Conservation (phyloP, 2,113 vertebrate species). For the Cardinalis cardinalis region DNA sequence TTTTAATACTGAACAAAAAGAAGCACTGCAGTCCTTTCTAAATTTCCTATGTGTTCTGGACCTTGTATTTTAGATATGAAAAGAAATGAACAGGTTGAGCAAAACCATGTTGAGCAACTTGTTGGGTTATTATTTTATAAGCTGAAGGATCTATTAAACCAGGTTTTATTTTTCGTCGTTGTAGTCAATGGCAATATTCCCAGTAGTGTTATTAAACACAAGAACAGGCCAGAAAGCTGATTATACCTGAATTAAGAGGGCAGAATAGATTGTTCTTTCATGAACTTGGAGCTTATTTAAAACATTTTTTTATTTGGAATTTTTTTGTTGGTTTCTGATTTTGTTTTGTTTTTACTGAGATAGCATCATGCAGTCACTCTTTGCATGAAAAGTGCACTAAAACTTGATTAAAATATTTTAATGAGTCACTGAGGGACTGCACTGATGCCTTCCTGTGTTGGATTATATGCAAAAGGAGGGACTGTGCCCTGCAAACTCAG, state of each 20-base stretch:
- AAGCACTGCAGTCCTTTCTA: background rate
- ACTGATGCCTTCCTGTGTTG: background rate
- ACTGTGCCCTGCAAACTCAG: background rate
- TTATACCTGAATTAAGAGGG: background rate
- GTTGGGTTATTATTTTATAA: background rate
- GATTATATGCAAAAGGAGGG: background rate
- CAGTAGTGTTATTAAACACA: background rate
- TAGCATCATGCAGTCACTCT: background rate
- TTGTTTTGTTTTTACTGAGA: background rate
- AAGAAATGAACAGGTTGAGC: background rate
- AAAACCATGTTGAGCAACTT: background rate
- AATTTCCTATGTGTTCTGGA: background rate
- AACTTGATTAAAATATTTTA: constrained; percentile 23
- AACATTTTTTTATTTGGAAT: background rate
- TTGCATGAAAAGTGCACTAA: background rate
- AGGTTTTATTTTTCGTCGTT: background rate
- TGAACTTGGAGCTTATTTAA: background rate
- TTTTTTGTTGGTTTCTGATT: background rate
- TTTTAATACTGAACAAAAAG: background rate
- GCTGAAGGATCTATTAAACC: background rate
- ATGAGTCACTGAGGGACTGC: constrained; percentile 27
- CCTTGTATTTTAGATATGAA: background rate
- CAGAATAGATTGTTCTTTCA: background rate
- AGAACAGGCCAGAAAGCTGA: background rate
- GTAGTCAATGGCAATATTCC: background rate